Evolutionary conservation across 2,113 vertebrate genomes (phyloP).

Genomic region (Pelmatolapia mariae): DNA sequence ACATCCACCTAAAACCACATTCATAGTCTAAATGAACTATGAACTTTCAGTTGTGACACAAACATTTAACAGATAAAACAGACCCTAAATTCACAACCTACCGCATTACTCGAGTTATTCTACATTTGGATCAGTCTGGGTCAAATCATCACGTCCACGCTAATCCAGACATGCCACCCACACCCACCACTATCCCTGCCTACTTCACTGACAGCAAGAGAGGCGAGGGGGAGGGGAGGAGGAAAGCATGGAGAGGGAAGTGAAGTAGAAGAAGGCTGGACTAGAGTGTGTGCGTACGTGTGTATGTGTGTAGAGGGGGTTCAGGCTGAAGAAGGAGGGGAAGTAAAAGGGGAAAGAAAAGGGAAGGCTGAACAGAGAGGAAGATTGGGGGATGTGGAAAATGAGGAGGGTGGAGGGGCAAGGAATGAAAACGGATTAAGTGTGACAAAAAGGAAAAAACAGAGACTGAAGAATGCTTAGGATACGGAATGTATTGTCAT

Average conservation of each 20-base stretch:
- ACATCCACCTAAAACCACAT: neutral
- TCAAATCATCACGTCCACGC: conserved; percentile 16
- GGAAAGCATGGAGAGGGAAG: neutral
- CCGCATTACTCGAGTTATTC: neutral
- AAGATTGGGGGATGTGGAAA: neutral
- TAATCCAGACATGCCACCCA: conserved; percentile 59
- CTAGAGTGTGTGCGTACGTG: neutral
- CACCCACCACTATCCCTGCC: conserved; percentile 34
- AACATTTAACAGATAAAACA: neutral
- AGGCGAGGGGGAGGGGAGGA: conserved; percentile 23
- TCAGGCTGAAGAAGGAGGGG: neutral
- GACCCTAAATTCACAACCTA: neutral
- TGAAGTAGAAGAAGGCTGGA: neutral
- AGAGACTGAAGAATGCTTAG: neutral
- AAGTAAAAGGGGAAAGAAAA: neutral
- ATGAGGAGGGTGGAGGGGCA: neutral
- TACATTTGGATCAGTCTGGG: conserved; percentile 7
- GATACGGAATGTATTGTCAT: neutral
- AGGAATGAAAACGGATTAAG: neutral
- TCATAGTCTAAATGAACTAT: neutral
- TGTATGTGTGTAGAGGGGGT: neutral
- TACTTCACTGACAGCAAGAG: conserved; percentile 13
- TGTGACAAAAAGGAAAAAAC: neutral
- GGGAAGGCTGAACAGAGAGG: neutral
- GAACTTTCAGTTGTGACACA: neutral